phyloP scores from a whole-genome alignment of 2,113 vertebrate genomes.

The Anarhynchus alexandrinus region DNA sequence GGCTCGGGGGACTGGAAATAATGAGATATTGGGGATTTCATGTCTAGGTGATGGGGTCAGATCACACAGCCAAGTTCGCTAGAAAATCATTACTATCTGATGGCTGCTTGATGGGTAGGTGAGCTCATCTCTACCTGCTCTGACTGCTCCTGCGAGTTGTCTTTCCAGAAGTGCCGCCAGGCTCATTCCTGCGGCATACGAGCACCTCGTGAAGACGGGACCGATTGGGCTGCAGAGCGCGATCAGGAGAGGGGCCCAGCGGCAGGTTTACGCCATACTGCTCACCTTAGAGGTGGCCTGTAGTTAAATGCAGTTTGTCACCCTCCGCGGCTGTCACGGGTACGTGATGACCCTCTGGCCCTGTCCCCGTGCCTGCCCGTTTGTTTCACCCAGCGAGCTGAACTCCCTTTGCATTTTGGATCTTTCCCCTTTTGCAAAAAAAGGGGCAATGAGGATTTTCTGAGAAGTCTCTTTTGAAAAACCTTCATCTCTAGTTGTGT shows the following conservation, averaged over 20 bases:
- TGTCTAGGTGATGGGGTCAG: not conserved
- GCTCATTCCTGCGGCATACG: not conserved
- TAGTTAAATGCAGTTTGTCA: not conserved
- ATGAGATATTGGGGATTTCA: not conserved
- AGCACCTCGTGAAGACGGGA: not conserved
- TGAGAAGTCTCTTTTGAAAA: not conserved
- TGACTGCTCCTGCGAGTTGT: not conserved
- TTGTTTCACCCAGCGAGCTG: not conserved
- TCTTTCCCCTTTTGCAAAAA: not conserved
- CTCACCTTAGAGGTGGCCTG: not conserved
- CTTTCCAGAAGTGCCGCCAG: not conserved
- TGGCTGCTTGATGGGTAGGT: not conserved
- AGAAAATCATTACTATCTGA: not conserved
- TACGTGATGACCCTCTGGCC: not conserved
- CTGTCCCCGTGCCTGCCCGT: not conserved
- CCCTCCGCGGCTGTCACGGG: not conserved
- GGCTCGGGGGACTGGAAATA: not conserved
- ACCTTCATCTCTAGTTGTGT: not conserved
- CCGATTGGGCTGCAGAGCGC: fast-evolving
- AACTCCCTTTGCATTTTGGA: not conserved
- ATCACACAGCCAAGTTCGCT: not conserved
- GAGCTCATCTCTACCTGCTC: not conserved
- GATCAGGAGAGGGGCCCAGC: not conserved
- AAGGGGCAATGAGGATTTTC: not conserved
- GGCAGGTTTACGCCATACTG: not conserved